Base-by-base conservation (phyloP, 2,113 vertebrate species). In the Phylloscopus trochiloides region DNA sequence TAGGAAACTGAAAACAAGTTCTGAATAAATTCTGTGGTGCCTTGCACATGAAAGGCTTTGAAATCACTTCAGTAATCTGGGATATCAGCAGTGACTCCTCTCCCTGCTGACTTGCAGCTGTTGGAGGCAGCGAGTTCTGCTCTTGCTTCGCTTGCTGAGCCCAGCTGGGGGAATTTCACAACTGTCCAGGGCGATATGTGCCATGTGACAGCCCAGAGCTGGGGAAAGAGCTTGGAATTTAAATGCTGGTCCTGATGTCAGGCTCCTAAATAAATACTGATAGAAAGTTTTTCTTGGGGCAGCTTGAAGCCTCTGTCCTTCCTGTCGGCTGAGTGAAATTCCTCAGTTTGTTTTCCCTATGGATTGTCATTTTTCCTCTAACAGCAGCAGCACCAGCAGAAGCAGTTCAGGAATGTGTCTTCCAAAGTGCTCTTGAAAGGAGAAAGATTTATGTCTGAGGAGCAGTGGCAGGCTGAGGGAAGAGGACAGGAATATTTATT, bases 51-150 rank as follows among this genome's bases (percentile, higher is more conserved):
- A 96, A 95, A 94, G 84, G 81, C 81, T 91, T 85, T 91, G 84
- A 80, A 91, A 93, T 63, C 88, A 63, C 92, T 79, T 94, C 90
- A 80, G 87, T 90, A 92, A 95, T 90, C 70, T 93, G 92, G 78
- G 58, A 22, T 96, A 88, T 73, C 74, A 82, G 92, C 82, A 86
- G 90, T 10, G 63, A 18, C 78, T 88, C 47, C 78, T 80, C 50
- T 93, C 87, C 74, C 88, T 42, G 85, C 88, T 92, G 90, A 62
- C 54, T 83, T 34, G 54, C 71, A 91, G 94, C 92, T 96, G 74
- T 59, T 74, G 68, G 85, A 93, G 75, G 78, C 85, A 73, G 57
- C 0, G 4, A 13, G 7, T 65, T 73, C 81, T 82, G 84, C 61
- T 91, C 70, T 38, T 45, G 36, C 81, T 63, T 29, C 0, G 4